Conservation (phyloP, 2,113 vertebrate species). For the Podarcis cretensis region DNA sequence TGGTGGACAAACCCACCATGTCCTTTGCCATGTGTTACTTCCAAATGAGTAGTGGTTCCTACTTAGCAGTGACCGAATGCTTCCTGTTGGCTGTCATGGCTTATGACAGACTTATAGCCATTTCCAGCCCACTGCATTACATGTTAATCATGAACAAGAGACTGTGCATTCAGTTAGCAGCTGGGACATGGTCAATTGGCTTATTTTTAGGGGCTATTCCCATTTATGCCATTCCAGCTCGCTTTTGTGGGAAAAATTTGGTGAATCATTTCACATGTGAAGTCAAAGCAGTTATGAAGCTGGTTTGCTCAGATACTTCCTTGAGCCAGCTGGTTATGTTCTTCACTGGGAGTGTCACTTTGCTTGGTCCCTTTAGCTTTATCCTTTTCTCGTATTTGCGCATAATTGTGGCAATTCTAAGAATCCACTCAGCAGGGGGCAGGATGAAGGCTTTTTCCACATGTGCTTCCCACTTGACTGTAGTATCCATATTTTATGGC, state of each 20-base stretch:
- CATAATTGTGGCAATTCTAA: slow-evolving; percentile 36
- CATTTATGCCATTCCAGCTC: slow-evolving; percentile 29
- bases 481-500: slow-evolving; percentile 58
- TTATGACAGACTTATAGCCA: slow-evolving; percentile 48
- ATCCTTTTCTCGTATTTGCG: slow-evolving; percentile 48
- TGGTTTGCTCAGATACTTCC: slow-evolving; percentile 45
- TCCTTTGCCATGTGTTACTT: slow-evolving; percentile 2
- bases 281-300: slow-evolving; percentile 45
- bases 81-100: slow-evolving; percentile 51
- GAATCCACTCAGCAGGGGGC: slow-evolving; percentile 41
- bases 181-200: background rate
- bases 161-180: background rate
- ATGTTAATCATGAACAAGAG: slow-evolving; percentile 35
- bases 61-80: slow-evolving; percentile 29
- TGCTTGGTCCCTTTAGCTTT: slow-evolving; percentile 47
- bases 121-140: slow-evolving; percentile 49
- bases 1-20: slow-evolving; percentile 29
- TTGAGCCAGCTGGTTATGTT: slow-evolving; percentile 33
- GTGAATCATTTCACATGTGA: slow-evolving; percentile 57
- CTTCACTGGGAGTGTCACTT: slow-evolving; percentile 29
- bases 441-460: slow-evolving; percentile 55
- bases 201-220: slow-evolving; percentile 40
- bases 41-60: slow-evolving; percentile 29
- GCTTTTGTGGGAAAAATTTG: slow-evolving; percentile 45
- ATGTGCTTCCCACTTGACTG: slow-evolving; percentile 59